These are phyloP conservation scores for Caenorhabditis inopinata DNA, from an alignment of 1,140 invertebrate genomes.

Conservation along the genomic window DNA sequence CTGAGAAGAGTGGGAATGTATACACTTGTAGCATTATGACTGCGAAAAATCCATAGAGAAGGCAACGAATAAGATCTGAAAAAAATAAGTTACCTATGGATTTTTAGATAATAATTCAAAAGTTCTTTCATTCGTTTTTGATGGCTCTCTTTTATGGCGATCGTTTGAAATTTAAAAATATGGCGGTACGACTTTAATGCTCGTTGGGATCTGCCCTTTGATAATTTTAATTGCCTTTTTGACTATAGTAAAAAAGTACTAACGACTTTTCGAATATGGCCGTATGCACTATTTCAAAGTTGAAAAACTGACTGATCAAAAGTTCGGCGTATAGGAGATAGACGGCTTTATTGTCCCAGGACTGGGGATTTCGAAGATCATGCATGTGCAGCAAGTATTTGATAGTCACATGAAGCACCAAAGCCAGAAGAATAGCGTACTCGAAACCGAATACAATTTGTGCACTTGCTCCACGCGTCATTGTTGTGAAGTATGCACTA, in stretches of 20 bases:
- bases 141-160: too few species aligned
- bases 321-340: conserved; percentile 94
- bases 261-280: background rate
- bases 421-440: conserved; percentile 92
- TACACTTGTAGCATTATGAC: conserved; percentile 95
- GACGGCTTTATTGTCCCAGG: conserved; percentile 99
- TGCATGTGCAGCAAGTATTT: conserved; percentile 86
- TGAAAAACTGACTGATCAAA: conserved; percentile 82
- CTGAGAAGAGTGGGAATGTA: conserved; percentile 94
- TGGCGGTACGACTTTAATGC: too few species aligned
- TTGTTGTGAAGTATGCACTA: conserved; percentile 90
- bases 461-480: conserved; percentile 89
- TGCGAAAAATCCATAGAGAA: conserved; percentile 90
- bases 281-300: too few species aligned
- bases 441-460: conserved; percentile 99
- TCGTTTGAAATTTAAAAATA: too few species aligned
- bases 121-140: background rate
- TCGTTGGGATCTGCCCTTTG: too few species aligned
- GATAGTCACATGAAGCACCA: conserved; percentile 86
- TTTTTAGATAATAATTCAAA: background rate
- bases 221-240: too few species aligned
- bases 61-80: conserved; percentile 76
- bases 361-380: conserved; percentile 80
- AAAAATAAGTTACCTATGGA: background rate
- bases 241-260: background rate